Evolutionary conservation across 2,113 vertebrate genomes (phyloP).

Genomic region (Leiothrix lutea): DNA sequence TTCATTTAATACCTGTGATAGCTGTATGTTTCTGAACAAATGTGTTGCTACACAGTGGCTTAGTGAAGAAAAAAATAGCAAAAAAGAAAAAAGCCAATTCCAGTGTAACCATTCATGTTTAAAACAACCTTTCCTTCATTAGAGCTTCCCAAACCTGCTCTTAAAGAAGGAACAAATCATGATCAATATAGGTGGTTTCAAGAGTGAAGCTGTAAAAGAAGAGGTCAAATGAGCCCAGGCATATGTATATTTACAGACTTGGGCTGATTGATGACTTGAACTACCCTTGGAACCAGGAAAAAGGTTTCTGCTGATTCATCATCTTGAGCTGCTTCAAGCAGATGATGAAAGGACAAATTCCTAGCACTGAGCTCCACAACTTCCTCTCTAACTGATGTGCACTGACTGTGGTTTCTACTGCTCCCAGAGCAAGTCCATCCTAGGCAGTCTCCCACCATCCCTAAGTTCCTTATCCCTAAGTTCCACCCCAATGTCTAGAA

Average conservation of each 20-base stretch:
- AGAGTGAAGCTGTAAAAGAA: background rate
- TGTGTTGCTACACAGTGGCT: background rate
- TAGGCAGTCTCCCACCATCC: background rate
- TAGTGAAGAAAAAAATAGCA: background rate
- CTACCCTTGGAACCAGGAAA: background rate
- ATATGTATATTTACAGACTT: background rate
- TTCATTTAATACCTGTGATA: background rate
- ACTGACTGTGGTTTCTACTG: background rate
- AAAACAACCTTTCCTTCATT: background rate
- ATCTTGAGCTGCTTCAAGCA: background rate
- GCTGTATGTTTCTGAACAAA: background rate
- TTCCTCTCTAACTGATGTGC: background rate
- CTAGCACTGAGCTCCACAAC: background rate
- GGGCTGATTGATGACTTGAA: background rate
- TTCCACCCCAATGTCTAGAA: background rate
- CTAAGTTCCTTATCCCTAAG: background rate
- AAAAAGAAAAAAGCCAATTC: background rate
- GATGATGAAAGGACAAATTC: background rate
- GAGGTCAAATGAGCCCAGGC: background rate
- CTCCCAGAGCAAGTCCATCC: background rate
- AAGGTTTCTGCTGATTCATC: background rate
- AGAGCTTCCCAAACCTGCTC: background rate
- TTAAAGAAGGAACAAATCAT: background rate
- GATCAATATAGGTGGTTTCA: background rate
- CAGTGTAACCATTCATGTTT: background rate